Base-by-base conservation (phyloP, 2,797 vertebrate species). In the Melanotaenia maccullochi region DNA sequence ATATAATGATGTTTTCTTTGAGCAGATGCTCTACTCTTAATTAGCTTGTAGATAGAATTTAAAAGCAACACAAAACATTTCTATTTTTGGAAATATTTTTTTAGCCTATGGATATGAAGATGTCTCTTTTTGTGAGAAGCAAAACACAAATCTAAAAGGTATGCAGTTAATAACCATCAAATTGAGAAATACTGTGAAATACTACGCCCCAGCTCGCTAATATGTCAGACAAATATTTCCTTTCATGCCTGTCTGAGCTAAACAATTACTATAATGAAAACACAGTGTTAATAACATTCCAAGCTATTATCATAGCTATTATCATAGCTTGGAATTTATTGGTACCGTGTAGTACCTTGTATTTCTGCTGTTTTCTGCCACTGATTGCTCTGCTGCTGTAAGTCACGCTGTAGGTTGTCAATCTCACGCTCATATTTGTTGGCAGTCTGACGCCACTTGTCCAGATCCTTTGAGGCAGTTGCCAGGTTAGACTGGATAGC, bases 321-420 rank as follows among this genome's bases (percentile, higher is more conserved):
- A 4, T 22, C 7, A 11, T 25, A 49, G n/a, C 20, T 54, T 28
- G 5, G 44, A 32, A 55, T 28, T 14, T 52, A 25, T 35, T 36
- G 42, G 18, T 3, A 40, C 36, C 1, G 24, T 33, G 28, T 30
- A 9, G 51, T 77, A 99, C 98, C 96, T 96, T 97, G 97, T 47
- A 97, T 93, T 86, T 95, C 95, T 61, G 91, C 92, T 67, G 95
- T 92, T 90, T 96, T 96, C 60, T 97, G 96, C 91, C 91, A 96
- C 83, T 98, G 97, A 79, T 96, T 95, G 90, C 95, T 96, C 75
- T 95, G 94, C 62, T 96, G 94, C 85, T 97, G 95, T 73, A 98
- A 96, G 76, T 90, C 97, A 71, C 87, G 94, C 74, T 97, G 96
- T 49, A 98, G 92, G 78, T 69, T 93, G 12, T 91, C 87, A 56